Evolutionary conservation across 1,140 invertebrate genomes (phyloP).

Genomic region (Chymomyza costata): DNA sequence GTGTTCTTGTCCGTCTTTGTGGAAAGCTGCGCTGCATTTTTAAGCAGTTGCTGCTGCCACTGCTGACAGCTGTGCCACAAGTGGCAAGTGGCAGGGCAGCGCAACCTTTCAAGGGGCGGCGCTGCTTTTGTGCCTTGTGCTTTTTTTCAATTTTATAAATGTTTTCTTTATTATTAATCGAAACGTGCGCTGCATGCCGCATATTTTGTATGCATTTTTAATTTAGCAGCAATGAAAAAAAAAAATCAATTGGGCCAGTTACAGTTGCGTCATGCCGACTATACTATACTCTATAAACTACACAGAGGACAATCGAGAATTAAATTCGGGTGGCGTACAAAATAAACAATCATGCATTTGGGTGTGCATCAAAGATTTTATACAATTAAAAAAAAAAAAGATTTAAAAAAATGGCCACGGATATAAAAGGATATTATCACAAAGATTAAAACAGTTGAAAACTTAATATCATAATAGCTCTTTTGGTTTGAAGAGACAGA

Average conservation of each 20-base stretch:
- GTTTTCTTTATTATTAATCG: slow-evolving; percentile 56
- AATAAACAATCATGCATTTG: no score
- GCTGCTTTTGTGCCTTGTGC: slow-evolving; percentile 39
- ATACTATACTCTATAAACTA: no score
- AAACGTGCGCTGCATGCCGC: slow-evolving; percentile 54
- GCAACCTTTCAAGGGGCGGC: slow-evolving; percentile 35
- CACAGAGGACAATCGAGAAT: no score
- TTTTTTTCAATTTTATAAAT: slow-evolving; percentile 41
- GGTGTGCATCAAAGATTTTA: no score
- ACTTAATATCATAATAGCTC: no score
- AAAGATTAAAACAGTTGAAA: no score
- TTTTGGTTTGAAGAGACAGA: no score
- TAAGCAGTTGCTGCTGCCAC: neutral
- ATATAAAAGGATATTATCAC: no score
- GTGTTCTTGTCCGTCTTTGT: neutral
- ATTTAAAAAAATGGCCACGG: slow-evolving; percentile 1
- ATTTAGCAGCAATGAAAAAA: no score
- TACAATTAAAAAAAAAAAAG: slow-evolving; percentile 27
- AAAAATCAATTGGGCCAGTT: no score
- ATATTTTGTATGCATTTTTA: slow-evolving; percentile 54
- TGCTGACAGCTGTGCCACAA: slow-evolving; percentile 26
- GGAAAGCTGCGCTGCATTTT: neutral
- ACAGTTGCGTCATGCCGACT: no score
- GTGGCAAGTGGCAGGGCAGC: neutral
- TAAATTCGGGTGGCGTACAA: no score